Percentiles rank a stretch among this genome's conserved stretches.
These are phyloP conservation scores for Melanostigma gelatinosum DNA, from an alignment of 2,113 vertebrate species.

Conservation along the genomic window DNA sequence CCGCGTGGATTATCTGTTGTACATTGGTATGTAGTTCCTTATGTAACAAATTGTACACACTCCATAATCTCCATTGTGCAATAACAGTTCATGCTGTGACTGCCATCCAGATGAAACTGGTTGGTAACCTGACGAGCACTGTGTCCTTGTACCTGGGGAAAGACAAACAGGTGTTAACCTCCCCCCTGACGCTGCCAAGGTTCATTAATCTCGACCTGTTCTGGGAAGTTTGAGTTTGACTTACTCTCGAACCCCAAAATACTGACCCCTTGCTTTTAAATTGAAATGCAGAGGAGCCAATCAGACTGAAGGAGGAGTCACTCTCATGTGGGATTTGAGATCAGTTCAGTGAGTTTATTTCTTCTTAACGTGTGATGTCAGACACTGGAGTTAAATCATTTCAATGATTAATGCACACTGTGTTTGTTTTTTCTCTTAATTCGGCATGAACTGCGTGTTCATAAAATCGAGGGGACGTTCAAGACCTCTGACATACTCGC, in stretches of 20 bases:
- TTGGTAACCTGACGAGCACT: conserved; percentile 17
- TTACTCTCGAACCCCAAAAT: conserved; percentile 9
- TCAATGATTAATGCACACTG: background rate
- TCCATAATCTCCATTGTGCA: conserved; percentile 1
- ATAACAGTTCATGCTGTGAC: conserved; percentile 36
- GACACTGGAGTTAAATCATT: background rate
- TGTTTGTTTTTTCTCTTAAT: background rate
- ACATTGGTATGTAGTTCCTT: conserved; percentile 34
- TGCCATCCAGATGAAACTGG: conserved; percentile 67
- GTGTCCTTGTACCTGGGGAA: conserved; percentile 76
- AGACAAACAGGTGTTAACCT: conserved; percentile 70
- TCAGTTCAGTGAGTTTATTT: background rate
- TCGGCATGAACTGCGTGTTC: background rate
- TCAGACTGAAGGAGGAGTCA: conserved; percentile 36
- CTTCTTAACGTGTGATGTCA: background rate
- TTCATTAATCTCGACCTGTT: conserved; percentile 71
- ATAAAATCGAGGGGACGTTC: background rate
- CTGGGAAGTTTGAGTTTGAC: conserved; percentile 61
- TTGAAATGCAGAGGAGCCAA: conserved; percentile 16
- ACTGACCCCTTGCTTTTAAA: conserved; percentile 32
- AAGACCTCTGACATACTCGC: background rate
- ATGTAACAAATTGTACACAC: conserved; percentile 21
- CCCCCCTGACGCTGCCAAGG: conserved; percentile 9
- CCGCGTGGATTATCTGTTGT: conserved; percentile 7
- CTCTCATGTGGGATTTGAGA: conserved; percentile 4